Evolutionary conservation across 2,113 vertebrate genomes (phyloP).

Genomic region (Galeopterus variegatus): DNA sequence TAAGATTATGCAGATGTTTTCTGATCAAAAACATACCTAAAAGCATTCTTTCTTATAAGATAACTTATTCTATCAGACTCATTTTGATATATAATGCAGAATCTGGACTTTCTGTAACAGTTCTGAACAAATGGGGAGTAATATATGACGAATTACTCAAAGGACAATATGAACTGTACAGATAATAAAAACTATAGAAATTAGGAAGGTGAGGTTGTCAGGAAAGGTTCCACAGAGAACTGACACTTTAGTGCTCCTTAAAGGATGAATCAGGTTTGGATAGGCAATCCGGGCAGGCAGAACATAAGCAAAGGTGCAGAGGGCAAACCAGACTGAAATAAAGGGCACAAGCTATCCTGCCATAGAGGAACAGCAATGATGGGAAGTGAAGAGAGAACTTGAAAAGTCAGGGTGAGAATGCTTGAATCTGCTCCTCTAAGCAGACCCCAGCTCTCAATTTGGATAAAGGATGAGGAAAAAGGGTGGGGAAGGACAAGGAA

Average conservation of each 20-base stretch:
- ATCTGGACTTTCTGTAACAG: background rate
- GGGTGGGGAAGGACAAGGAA: too few species aligned
- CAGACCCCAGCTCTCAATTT: background rate
- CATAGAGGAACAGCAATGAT: background rate
- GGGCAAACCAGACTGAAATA: background rate
- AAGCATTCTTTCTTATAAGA: background rate
- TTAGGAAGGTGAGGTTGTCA: background rate
- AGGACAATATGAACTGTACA: background rate
- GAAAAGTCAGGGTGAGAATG: background rate
- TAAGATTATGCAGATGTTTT: background rate
- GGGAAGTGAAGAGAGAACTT: background rate
- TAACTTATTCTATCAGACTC: constrained; percentile 26
- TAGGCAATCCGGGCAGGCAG: background rate
- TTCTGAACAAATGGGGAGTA: background rate
- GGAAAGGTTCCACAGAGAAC: background rate
- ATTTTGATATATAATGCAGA: background rate
- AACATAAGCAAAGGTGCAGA: background rate
- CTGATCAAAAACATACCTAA: background rate
- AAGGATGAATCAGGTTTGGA: background rate
- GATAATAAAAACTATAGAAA: background rate
- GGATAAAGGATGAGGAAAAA: background rate
- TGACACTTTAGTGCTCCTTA: background rate
- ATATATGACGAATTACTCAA: background rate
- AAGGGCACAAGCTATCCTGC: background rate
- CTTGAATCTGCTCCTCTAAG: background rate